Conservation (phyloP, 2,888 invertebrate species). For the Odontocolon sp. region DNA sequence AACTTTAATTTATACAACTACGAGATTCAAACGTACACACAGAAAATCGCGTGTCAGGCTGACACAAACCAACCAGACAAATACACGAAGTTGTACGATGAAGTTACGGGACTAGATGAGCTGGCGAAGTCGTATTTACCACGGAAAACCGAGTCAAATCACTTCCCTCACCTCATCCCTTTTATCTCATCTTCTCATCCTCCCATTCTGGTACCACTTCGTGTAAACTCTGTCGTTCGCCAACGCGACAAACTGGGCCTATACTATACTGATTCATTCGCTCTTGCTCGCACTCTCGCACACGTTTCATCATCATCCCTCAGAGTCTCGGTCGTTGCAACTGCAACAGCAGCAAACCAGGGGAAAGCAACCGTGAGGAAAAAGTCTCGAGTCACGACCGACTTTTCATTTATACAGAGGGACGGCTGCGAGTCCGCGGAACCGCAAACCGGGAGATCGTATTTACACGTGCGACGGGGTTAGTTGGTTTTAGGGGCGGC, state of each 20-base stretch:
- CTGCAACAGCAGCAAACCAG: not conserved
- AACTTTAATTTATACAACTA: conserved; percentile 58
- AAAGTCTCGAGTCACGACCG: conserved; percentile 4
- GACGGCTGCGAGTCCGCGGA: conserved; percentile 6
- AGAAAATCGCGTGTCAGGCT: conserved; percentile 10
- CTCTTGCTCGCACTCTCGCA: not conserved
- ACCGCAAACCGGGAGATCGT: conserved; percentile 64
- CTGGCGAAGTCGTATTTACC: conserved; percentile 50
- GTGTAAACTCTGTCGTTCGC: conserved; percentile 28
- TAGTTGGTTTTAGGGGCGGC: conserved; percentile 14
- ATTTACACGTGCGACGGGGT: conserved; percentile 66
- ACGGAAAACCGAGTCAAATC: conserved; percentile 18
- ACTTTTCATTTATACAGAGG: conserved; percentile 59
- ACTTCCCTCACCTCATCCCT: no score
- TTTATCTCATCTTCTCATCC: no score
- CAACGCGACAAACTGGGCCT: conserved; percentile 29
- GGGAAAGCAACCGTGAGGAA: not conserved
- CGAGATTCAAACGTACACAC: conserved; percentile 26
- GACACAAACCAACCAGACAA: conserved; percentile 37
- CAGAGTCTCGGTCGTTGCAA: not conserved
- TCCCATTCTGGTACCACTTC: not conserved
- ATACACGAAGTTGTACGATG: not conserved
- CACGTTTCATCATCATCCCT: not conserved
- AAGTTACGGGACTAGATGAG: conserved; percentile 16
- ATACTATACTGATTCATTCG: not conserved